Evolutionary conservation across 92 coral and sea anemone species (phyloP), one percentile per base, ranked within the genome.

Genomic region (Bergia puertoricense): DNA sequence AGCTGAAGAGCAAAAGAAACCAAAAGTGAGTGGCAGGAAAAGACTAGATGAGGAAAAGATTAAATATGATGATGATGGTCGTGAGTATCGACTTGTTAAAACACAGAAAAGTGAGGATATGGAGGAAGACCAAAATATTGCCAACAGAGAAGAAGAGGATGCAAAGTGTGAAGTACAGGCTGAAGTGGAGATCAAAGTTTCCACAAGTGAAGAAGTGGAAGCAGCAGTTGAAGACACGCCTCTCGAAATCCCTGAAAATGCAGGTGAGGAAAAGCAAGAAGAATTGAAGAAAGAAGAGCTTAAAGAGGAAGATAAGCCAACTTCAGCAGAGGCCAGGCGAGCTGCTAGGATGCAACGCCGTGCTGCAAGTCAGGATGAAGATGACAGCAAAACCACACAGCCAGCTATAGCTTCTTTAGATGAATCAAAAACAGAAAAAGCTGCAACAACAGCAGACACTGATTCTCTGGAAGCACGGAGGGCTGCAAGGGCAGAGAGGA

Each of bases 401-500:
- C 42, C 69, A 30, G 44, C 22, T 8, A 54, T 51, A 79, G 62
- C 16, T 30, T 11, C 20, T 11, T 13, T 38, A n/a, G 48, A 2
- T 69, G 78, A 38, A 48, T 57, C 65, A 46, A 3, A 68, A 44
- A 68, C 74, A n/a, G 79, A 84, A 6, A 68, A 84, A 69, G 51
- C 39, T 69, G 36, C 65, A 48, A 46, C 68, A 2, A 30, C 87
- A 36, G 0, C 79, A 69, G 76, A 6, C 2, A 54, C 13, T 0
- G 86, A 66, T 69, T 67, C 79, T 50, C 45, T 84, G 67, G 87
- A 84, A 48, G 79, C 87, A 14, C 79, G 87, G 30, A 84, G 87
- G 46, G 92, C 93, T 8, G 88, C 92, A 81, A 88, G 98, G 65
- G 98, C 98, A 5, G 98, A 95, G 80, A 79, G 98, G 82, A 90